Conservation (phyloP, 2,113 vertebrate genomes). For the Caranx melampygus region DNA sequence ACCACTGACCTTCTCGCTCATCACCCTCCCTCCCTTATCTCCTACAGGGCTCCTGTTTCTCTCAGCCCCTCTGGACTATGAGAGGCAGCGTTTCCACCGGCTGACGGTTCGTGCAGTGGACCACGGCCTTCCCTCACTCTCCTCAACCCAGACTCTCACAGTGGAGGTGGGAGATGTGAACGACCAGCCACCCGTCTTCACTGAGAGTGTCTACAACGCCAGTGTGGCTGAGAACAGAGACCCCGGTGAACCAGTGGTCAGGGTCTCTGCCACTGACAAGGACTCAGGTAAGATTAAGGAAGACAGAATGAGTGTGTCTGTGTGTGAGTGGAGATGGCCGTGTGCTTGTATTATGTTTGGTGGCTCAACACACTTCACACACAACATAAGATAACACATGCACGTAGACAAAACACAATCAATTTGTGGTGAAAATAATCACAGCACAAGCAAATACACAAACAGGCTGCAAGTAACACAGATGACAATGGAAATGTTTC, state of each 20-base stretch:
- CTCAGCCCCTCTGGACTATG: conserved; percentile 85
- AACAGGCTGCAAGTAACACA: no score
- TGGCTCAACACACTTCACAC: no score
- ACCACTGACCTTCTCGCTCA: neutral
- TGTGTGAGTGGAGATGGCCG: no score
- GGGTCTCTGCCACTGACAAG: conserved; percentile 86
- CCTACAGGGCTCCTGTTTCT: conserved; percentile 87
- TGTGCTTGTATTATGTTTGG: no score
- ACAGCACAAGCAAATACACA: no score
- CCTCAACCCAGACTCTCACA: conserved; percentile 88
- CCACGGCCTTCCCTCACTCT: conserved; percentile 84
- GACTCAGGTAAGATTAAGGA: conserved; percentile 87
- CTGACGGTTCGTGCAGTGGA: conserved; percentile 87
- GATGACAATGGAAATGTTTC: no score
- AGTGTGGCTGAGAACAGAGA: conserved; percentile 87
- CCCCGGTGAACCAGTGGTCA: conserved; percentile 84
- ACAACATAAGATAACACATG: no score
- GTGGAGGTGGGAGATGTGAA: conserved; percentile 89
- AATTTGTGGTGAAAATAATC: no score
- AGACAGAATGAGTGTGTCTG: no score
- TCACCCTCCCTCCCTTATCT: neutral
- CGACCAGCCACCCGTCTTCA: conserved; percentile 87
- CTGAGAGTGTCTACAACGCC: conserved; percentile 82
- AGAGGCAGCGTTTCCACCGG: conserved; percentile 80
- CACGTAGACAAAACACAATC: no score